Base-by-base conservation (phyloP, 2,113 vertebrate species). In the Arenaria interpres region DNA sequence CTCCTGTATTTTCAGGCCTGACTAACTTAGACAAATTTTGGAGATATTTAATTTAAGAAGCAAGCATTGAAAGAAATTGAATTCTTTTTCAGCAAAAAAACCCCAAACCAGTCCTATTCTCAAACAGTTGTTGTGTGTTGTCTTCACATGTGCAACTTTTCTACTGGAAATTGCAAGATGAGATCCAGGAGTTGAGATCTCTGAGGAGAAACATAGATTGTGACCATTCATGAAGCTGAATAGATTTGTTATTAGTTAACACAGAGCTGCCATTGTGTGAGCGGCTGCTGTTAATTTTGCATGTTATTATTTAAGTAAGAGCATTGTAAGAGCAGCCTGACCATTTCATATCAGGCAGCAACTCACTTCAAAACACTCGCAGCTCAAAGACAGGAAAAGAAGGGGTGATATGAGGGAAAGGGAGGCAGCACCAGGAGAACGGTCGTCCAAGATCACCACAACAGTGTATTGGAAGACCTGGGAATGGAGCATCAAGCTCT, bases 351-450 rank as follows among this genome's bases (percentile, higher is more conserved):
- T 48, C 45, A 81, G n/a, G 7, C 16, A 81, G 24, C 0, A 0
- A 20, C 46, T 79, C 33, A 18, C 20, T 60, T 85, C 51, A 59
- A 64, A 84, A 37, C 6, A 62, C 20, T 63, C 1, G 1, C 14
- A 22, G 48, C 57, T 74, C 28, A 51, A 88, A 78, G 25, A 50
- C 7, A 39, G 15, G 14, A 79, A 78, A 57, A 53, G 19, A 10
- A 63, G 18, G 11, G 19, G 25, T 27, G 17, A 20, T 30, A 14
- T 46, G 45, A 71, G 1, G 0, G 16, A 22, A 75, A 59, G 0
- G 0, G n/a, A 85, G 9, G 17, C 19, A 59, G 16, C 14, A 39
- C 16, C 37, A 64, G 8, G 14, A 51, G 28, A 14, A 12, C 25
- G 18, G 51, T 5, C 32, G 17, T 56, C 20, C 53, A 56, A 33